Evolutionary conservation across 2,113 vertebrate species (phyloP), one percentile per base, ranked within the genome.

Genomic region (Fregata magnificens): DNA sequence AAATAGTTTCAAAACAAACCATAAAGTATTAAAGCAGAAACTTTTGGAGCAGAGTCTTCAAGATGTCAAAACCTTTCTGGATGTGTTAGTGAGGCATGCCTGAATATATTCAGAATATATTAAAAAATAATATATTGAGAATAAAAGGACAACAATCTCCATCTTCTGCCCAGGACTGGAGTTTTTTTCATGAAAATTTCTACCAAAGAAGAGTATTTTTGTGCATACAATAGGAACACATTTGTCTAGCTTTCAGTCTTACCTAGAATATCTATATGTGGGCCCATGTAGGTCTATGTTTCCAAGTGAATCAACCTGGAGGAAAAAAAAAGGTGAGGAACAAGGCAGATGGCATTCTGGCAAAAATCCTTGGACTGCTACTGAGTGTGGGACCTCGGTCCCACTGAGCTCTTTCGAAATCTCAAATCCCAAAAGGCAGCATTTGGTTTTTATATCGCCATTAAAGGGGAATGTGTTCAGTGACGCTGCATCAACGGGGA

Each of bases 11-110:
- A 49, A 90, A 93, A 86, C 31, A 82, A 78, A 49, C 17, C 16
- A 80, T 72, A 42, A 93, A 76, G 32, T 71, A 78, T 63, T 72
- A 74, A 85, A 80, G 71, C n/a, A 91, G 69, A 73, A 95, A 83
- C 66, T 81, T 88, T 50, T 77, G 65, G 44, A 73, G 53, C n/a
- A 52, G 67, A 81, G 70, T 61, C 73, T 92, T 93, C 67, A 82
- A 90, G 70, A 65, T 78, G 91, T 56, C 77, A 94, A 32, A 90
- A 63, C 40, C 59, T 86, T 88, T 90, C 52, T 73, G 86, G 44
- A 91, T 53, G 55, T 44, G 47, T 62, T 78, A 77, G 66, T 22
- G 40, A 92, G 31, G 36, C 71, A 82, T 10, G 11, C 31, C 45
- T 73, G 22, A 56, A 77, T 88, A 42, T 50, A 67, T 82, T 26